phyloP scores from a whole-genome alignment of 2,797 vertebrate genomes.

The Melanogrammus aeglefinus region DNA sequence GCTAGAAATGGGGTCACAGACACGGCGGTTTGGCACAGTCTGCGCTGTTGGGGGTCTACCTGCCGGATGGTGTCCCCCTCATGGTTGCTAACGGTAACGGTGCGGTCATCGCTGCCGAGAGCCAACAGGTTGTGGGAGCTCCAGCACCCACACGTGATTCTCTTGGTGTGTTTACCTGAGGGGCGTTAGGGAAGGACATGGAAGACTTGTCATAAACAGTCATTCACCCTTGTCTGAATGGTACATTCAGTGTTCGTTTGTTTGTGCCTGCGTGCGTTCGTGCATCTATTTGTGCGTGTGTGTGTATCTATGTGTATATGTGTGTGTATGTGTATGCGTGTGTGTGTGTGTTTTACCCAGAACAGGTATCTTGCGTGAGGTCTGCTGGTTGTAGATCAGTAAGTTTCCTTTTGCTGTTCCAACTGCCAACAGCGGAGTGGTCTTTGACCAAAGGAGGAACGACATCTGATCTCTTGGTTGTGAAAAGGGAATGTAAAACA shows the following conservation, averaged over 20 bases:
- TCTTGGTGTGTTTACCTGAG: constrained; percentile 92
- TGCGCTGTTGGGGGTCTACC: constrained; percentile 61
- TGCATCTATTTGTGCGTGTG: neutral
- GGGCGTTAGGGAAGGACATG: neutral
- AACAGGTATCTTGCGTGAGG: constrained; percentile 93
- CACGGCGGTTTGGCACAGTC: neutral
- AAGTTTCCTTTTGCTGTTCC: constrained; percentile 95
- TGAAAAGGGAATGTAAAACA: constrained; percentile 12
- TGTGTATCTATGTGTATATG: neutral
- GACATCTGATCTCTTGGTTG: constrained; percentile 88
- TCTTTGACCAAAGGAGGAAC: constrained; percentile 91
- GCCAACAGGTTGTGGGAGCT: constrained; percentile 90
- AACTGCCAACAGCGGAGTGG: constrained; percentile 83
- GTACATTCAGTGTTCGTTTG: neutral
- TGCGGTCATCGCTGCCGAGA: constrained; percentile 91
- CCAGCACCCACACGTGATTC: constrained; percentile 95
- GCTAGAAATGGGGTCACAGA: too few relatives aligned
- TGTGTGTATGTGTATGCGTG: neutral
- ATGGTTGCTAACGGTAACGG: constrained; percentile 90
- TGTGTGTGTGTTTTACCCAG: constrained; percentile 74
- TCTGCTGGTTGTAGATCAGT: constrained; percentile 94
- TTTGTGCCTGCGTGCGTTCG: neutral
- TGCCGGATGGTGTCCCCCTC: constrained; percentile 95
- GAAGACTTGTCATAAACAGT: neutral
- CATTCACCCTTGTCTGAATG: neutral